Evolutionary conservation across 2,888 invertebrate genomes (phyloP), one percentile per base, ranked within the genome.

Genomic region (Lochmaea capreae): DNA sequence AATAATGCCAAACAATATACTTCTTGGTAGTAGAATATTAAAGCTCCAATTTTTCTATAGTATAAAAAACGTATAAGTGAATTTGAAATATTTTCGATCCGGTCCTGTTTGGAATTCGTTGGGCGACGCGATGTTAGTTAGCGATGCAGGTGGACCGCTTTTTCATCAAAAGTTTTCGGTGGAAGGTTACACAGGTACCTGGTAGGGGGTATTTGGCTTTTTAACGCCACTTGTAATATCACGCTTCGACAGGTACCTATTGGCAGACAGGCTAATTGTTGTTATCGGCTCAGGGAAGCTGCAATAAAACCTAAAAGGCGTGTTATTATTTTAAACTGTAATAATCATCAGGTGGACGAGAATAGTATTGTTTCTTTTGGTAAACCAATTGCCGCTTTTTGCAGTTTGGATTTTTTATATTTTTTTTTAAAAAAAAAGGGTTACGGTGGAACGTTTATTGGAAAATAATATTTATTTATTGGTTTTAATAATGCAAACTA

Each of bases 221-320:
- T 76, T 74, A 73, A 76, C 76, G 76, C 74, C 74, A 76, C 74
- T 76, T 76, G 76, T 76, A 76, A 73, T 71, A 76, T 76, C 76
- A 73, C 73, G 74, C 76, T 67, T 74, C 74, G 69, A 72, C 76
- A 76, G 76, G 76, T 76, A 76, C 70, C 72, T 66, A 68, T 72
- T 72, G 65, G 71, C 63, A 68, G 71, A 71, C 33, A 52, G 74
- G 59, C 74, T 72, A 70, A 74, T 76, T 74, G 72, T 74, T 72
- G 75, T 71, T 74, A 74, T 74, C 71, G 54, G 52, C 71, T 49
- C 52, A 33, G 71, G 66, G 75, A 75, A 75, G 75, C 75, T 49
- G 75, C 72, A 72, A 75, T 75, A 75, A 75, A 75, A 75, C 69
- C 69, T 75, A 75, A 75, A 75, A 75, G 75, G 65, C 75, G 72